These are phyloP conservation scores for Dicranocentrus wangi DNA, from an alignment of 2,888 invertebrate species.

Conservation along the genomic window DNA sequence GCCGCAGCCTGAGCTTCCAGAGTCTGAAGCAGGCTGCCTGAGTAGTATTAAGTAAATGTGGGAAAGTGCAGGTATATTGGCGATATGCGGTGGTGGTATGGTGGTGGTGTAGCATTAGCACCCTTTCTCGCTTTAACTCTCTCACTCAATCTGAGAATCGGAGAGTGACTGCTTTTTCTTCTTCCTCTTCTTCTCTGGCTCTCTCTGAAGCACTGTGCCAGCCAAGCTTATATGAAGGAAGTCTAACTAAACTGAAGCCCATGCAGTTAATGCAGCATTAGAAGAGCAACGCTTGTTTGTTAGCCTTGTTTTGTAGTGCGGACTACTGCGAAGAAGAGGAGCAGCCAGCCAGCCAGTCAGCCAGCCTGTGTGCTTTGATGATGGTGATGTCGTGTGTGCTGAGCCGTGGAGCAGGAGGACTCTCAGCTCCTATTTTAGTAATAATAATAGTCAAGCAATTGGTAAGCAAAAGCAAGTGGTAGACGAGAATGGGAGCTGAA, in stretches of 20 bases:
- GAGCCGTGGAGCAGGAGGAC: conserved; percentile 31
- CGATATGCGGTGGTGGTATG: no score
- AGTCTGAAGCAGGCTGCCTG: background rate
- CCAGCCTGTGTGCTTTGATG: background rate
- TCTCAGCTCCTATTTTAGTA: conserved; percentile 6
- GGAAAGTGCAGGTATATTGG: background rate
- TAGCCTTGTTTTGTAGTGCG: no score
- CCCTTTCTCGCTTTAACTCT: background rate
- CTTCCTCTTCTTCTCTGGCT: background rate
- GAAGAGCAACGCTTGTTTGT: no score
- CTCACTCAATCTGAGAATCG: background rate
- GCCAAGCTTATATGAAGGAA: background rate
- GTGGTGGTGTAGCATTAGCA: conserved; percentile 10
- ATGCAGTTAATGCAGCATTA: no score
- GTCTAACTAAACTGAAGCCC: no score
- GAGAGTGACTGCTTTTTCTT: background rate
- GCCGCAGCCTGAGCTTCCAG: conserved; percentile 1
- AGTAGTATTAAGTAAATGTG: background rate
- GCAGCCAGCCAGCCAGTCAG: no score
- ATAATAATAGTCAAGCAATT: conserved; percentile 6
- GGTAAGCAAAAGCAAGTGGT: background rate
- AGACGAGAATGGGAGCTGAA: background rate
- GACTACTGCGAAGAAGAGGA: no score
- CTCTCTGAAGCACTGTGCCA: background rate
- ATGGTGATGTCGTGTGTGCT: conserved; percentile 28